Evolutionary conservation across 2,797 vertebrate species (phyloP), one percentile per base, ranked within the genome.

Genomic region (Myiotriccus ornatus): DNA sequence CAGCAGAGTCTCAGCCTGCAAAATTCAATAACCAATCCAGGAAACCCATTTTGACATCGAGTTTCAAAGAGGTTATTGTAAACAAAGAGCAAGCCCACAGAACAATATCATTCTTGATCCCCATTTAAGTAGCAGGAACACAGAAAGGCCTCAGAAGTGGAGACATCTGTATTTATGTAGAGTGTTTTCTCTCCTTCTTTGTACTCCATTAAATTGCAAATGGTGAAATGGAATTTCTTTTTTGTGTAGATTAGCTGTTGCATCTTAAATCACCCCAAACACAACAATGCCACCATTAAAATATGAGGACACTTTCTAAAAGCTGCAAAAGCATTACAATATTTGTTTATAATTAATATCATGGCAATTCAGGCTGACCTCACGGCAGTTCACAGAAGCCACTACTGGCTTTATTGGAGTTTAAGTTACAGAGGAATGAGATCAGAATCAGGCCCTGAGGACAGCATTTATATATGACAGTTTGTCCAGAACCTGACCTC

Each of bases 101-200:
- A 95, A 96, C 85, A 96, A 94, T 94, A 84, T 84, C 80, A 94
- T 96, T 96, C 88, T 91, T 96, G 91, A 95, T 94, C 81, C 94
- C 75, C 32, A 49, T 94, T 94, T 93, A 94, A 97, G 95, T 77
- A 93, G 85, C 55, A 95, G 67, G 68, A 93, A 79, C 80, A 91
- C 74, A 94, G 87, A 94, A 94, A 94, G 95, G 85, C 83, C 83
- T 93, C 87, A 96, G 83, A 95, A 94, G 91, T 93, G 81, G 88
- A 94, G 87, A 94, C 91, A 94, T 93, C 91, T 95, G 94, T 93
- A 96, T 95, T 96, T 93, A 94, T 89, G 80, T 79, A 64, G 81
- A 91, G 91, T 70, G 79, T 82, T 94, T 89, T 84, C 78, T 78
- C 84, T 90, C 49, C 77, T 63, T 89, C 93, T 94, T 88, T 91